These are phyloP conservation scores for Oeneis ivallda DNA, from an alignment of 2,888 invertebrate genomes.

Conservation along the genomic window DNA sequence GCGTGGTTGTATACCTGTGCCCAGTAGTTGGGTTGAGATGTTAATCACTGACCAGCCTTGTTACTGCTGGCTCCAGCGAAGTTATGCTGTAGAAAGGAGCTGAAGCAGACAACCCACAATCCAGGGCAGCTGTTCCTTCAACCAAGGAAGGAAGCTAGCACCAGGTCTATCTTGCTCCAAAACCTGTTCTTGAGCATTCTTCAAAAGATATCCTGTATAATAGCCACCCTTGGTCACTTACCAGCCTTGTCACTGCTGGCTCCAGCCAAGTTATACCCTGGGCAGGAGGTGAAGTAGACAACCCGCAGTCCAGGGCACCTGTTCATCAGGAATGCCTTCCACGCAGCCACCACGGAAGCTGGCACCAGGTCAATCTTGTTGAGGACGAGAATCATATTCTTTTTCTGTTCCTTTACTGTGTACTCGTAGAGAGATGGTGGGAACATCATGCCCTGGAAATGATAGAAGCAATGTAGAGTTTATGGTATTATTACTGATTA, in stretches of 20 bases:
- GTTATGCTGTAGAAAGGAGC: constrained; percentile 90
- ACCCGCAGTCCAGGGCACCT: constrained; percentile 84
- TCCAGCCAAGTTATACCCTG: constrained; percentile 85
- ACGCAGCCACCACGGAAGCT: constrained; percentile 89
- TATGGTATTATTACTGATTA: too few species aligned
- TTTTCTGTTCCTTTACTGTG: constrained; percentile 87
- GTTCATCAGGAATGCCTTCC: constrained; percentile 89
- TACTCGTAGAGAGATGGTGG: constrained; percentile 93
- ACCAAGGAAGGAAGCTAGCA: too few species aligned
- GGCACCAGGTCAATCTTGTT: constrained; percentile 97
- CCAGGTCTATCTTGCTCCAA: too few species aligned
- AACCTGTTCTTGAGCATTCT: too few species aligned
- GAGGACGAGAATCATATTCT: constrained; percentile 92
- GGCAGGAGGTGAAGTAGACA: constrained; percentile 92
- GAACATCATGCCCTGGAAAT: constrained; percentile 87
- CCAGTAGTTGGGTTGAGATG: too few species aligned
- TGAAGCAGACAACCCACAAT: constrained; percentile 81
- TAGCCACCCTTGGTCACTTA: constrained; percentile 45
- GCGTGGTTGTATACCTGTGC: too few species aligned
- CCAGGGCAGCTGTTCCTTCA: too few species aligned
- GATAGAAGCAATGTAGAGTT: too few species aligned
- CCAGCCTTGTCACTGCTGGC: constrained; percentile 80
- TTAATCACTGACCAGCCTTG: constrained; percentile 75
- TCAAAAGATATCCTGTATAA: too few species aligned
- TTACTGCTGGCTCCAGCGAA: constrained; percentile 80